These are phyloP conservation scores for Aphaenogaster rudis DNA, from an alignment of 1,140 invertebrate genomes.

Conservation along the genomic window DNA sequence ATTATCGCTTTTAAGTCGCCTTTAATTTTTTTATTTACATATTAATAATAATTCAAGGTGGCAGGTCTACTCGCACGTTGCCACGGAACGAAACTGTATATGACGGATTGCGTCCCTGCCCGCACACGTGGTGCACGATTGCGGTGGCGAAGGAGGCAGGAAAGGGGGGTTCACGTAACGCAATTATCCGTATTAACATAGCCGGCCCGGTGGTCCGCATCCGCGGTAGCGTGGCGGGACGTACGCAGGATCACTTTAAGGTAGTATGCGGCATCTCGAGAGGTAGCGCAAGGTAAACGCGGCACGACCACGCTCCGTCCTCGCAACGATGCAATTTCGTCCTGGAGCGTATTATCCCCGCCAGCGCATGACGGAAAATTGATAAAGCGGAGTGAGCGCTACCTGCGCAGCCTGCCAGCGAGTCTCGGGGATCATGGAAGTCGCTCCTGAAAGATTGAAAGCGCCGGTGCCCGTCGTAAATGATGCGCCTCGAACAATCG, in stretches of 20 bases:
- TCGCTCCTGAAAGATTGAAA: conserved; percentile 14
- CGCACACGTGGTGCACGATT: conserved; percentile 48
- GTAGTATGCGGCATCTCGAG: conserved; percentile 1
- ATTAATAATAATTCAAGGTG: neutral
- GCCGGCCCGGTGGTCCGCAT: conserved; percentile 74
- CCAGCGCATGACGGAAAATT: conserved; percentile 51
- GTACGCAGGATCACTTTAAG: conserved; percentile 23
- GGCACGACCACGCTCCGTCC: conserved; percentile 12
- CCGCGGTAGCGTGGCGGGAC: conserved; percentile 47
- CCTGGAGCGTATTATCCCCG: conserved; percentile 47
- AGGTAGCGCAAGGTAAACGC: conserved; percentile 34
- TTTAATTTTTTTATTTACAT: neutral
- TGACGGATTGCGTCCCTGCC: conserved; percentile 39
- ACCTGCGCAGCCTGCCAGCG: conserved; percentile 7
- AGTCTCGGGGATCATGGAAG: neutral
- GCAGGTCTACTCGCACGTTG: neutral
- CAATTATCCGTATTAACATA: conserved; percentile 80
- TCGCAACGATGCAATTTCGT: conserved; percentile 58
- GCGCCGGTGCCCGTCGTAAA: neutral
- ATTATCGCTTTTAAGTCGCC: neutral
- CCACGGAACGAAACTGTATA: neutral
- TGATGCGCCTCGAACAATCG: conserved; percentile 37
- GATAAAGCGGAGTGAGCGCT: conserved; percentile 44
- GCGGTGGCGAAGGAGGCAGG: neutral
- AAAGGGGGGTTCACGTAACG: conserved; percentile 67